Evolutionary conservation across 2,797 vertebrate species (phyloP).

Genomic region (Sebastes itinus): DNA sequence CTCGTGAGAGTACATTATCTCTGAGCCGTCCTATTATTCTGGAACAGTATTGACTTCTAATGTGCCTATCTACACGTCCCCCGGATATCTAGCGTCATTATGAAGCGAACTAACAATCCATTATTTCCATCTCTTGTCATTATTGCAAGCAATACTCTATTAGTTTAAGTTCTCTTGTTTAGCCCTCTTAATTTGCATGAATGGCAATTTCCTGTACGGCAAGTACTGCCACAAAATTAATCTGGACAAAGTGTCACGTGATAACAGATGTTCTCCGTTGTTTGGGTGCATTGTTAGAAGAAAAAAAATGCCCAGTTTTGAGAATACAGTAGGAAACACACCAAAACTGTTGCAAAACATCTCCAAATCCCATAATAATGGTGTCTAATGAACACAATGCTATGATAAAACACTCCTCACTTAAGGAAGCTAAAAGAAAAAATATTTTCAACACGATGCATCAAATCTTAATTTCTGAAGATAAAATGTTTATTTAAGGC

Average conservation of each 20-base stretch:
- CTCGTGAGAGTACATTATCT: slow-evolving; percentile 83
- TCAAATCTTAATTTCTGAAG: not conserved
- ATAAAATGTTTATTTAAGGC: not conserved
- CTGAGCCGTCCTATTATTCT: slow-evolving; percentile 79
- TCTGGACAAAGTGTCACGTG: not conserved
- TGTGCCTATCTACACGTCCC: slow-evolving; percentile 77
- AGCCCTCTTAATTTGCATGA: slow-evolving; percentile 60
- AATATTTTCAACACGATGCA: not conserved
- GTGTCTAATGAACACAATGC: not conserved
- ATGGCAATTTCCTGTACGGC: slow-evolving; percentile 46
- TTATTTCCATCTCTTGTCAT: slow-evolving; percentile 74
- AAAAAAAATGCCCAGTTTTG: not conserved
- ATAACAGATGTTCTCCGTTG: not conserved
- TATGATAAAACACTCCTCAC: not conserved
- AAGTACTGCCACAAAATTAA: slow-evolving; percentile 16
- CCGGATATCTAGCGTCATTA: slow-evolving; percentile 73
- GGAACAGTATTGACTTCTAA: slow-evolving; percentile 82
- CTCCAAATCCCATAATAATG: not conserved
- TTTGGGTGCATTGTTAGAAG: not conserved
- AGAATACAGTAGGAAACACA: not conserved
- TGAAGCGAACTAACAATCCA: slow-evolving; percentile 74
- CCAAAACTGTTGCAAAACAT: not conserved
- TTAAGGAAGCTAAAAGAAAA: not conserved
- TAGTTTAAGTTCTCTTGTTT: slow-evolving; percentile 69
- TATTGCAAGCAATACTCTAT: slow-evolving; percentile 65